These are phyloP conservation scores for Leptinotarsa peninsularis DNA, from an alignment of 2,888 invertebrate species.

Conservation along the genomic window DNA sequence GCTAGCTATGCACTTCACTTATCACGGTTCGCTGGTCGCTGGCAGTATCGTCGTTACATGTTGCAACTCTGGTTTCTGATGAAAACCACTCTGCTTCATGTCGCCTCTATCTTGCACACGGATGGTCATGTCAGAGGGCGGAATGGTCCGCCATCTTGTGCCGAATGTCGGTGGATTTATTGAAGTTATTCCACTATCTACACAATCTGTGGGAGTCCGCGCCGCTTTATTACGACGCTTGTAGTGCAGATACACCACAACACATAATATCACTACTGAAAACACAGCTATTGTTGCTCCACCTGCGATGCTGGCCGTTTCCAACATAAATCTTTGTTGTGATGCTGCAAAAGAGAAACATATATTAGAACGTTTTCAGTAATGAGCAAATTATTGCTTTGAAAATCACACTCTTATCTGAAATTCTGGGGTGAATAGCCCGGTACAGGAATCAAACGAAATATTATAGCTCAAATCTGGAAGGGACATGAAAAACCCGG, in stretches of 20 bases:
- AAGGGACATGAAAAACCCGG: no score
- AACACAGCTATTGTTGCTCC: slow-evolving; percentile 82
- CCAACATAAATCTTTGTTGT: slow-evolving; percentile 85
- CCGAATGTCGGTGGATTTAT: slow-evolving; percentile 61
- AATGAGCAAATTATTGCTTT: no score
- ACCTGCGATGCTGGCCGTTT: slow-evolving; percentile 89
- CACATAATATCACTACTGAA: slow-evolving; percentile 76
- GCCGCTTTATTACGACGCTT: slow-evolving; percentile 69
- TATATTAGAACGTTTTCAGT: slow-evolving; percentile 2
- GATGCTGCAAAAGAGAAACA: slow-evolving; percentile 70
- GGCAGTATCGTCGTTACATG: slow-evolving; percentile 59
- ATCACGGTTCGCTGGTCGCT: slow-evolving; percentile 48
- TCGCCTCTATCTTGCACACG: slow-evolving; percentile 51
- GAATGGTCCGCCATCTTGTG: slow-evolving; percentile 59
- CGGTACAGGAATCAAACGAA: no score
- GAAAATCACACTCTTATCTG: no score
- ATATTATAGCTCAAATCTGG: no score
- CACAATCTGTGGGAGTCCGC: slow-evolving; percentile 60
- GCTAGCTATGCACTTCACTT: slow-evolving; percentile 51
- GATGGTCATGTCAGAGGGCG: slow-evolving; percentile 48
- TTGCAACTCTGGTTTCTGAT: slow-evolving; percentile 53
- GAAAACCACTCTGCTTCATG: slow-evolving; percentile 48
- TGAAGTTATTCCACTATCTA: slow-evolving; percentile 57
- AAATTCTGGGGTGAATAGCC: no score
- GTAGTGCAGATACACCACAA: slow-evolving; percentile 75